These are phyloP conservation scores for Pyrrhosoma nymphula DNA, from an alignment of 2,888 invertebrate species.

Conservation along the genomic window DNA sequence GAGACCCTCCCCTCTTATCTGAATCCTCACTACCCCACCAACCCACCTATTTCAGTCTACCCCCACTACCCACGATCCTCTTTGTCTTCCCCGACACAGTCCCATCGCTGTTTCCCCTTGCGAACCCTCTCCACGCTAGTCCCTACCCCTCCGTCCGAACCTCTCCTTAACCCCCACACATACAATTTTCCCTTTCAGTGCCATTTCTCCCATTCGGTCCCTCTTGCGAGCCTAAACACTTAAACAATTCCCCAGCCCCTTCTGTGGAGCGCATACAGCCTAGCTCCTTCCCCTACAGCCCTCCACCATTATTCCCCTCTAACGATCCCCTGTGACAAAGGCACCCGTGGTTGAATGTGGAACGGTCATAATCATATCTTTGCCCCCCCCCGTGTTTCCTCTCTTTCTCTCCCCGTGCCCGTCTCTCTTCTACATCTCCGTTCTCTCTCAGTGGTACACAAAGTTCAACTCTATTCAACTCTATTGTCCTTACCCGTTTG, in stretches of 20 bases:
- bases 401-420: background rate
- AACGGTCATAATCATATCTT: constrained; percentile 27
- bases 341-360: background rate
- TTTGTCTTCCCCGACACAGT: background rate
- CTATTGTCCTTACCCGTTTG: background rate
- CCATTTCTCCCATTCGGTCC: background rate
- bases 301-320: background rate
- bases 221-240: background rate
- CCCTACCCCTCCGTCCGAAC: background rate
- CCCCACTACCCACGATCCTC: background rate
- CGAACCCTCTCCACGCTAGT: background rate
- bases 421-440: background rate
- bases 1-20: background rate
- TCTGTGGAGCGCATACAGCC: background rate
- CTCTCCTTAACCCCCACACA: background rate
- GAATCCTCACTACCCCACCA: background rate
- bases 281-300: background rate
- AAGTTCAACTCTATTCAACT: background rate
- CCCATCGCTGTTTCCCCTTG: no score
- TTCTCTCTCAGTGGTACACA: background rate
- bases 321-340: constrained; percentile 6
- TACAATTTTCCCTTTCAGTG: background rate
- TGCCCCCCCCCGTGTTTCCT: background rate
- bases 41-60: background rate
- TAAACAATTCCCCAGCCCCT: background rate